phyloP scores from a whole-genome alignment of 2,797 vertebrate species.

The Cuculus canorus region DNA sequence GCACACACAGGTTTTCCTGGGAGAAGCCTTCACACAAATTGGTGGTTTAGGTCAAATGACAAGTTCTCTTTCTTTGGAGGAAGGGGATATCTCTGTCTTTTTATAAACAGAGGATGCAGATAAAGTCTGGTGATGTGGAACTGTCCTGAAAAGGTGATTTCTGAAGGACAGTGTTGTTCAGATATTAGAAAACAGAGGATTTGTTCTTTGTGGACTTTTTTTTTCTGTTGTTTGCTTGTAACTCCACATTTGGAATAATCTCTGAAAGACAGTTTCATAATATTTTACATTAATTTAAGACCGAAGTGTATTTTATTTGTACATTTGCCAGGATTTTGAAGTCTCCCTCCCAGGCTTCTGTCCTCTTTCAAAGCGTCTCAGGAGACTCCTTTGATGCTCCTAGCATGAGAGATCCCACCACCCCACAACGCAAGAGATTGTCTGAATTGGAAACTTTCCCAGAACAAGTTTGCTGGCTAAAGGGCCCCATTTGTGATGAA shows the following conservation, averaged over 20 bases:
- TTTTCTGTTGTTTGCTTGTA: constrained; percentile 19
- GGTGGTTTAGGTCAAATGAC: background rate
- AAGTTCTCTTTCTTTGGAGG: background rate
- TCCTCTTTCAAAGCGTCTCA: constrained; percentile 47
- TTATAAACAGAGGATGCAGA: background rate
- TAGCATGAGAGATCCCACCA: constrained; percentile 71
- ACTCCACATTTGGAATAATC: constrained; percentile 59
- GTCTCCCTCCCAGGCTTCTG: constrained; percentile 59
- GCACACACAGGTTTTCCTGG: rapidly evolving
- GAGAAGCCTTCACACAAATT: background rate
- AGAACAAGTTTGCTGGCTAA: constrained; percentile 63
- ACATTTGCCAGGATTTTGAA: constrained; percentile 71
- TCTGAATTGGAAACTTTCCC: constrained; percentile 67
- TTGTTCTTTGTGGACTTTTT: constrained; percentile 37
- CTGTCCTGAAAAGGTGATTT: constrained; percentile 3
- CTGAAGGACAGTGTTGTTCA: background rate
- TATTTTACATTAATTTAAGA: constrained; percentile 69
- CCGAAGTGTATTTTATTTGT: constrained; percentile 72
- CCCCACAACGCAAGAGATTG: constrained; percentile 42
- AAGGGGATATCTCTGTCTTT: background rate
- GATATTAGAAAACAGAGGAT: constrained; percentile 14
- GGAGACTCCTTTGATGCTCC: constrained; percentile 70
- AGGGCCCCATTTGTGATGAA: constrained; percentile 50
- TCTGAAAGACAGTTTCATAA: constrained; percentile 56
- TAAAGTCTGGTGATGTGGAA: background rate